A percentile compares a stretch with the other conserved stretches of the same genome.
Evolutionary conservation across 2,113 vertebrate genomes (phyloP).

Genomic region (Dicaeum eximium): DNA sequence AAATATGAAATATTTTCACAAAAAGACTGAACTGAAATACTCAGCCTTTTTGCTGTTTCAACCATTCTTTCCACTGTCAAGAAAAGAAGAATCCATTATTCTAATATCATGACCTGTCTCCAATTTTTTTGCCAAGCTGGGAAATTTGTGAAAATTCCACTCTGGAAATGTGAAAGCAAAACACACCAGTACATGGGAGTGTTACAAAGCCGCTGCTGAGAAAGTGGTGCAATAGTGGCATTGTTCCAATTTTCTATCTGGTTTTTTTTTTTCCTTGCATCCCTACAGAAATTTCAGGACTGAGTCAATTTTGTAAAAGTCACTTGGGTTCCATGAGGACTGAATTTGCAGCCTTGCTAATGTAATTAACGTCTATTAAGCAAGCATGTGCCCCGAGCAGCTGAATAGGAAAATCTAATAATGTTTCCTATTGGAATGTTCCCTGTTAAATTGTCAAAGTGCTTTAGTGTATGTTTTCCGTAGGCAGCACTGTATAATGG

Average conservation of each 20-base stretch:
- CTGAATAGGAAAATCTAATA: constrained; percentile 72
- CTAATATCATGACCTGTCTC: not conserved
- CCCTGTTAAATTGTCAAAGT: constrained; percentile 10
- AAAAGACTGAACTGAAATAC: not conserved
- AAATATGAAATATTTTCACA: not conserved
- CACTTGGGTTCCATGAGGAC: constrained; percentile 34
- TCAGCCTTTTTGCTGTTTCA: not conserved
- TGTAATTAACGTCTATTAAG: constrained; percentile 65
- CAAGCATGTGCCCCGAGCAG: not conserved
- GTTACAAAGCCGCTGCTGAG: not conserved
- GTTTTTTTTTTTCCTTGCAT: not conserved
- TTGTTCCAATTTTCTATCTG: not conserved
- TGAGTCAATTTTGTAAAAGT: constrained; percentile 39
- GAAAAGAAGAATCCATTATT: not conserved
- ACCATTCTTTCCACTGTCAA: not conserved
- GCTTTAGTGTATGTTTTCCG: constrained; percentile 35
- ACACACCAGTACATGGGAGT: accelerated
- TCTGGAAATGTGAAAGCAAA: not conserved
- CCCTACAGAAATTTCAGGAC: not conserved
- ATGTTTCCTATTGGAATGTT: constrained; percentile 56
- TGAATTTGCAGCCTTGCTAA: constrained; percentile 56
- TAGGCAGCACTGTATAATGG: constrained; percentile 69
- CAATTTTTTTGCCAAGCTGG: not conserved
- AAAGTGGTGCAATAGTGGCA: not conserved
- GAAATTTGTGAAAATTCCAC: not conserved